Evolutionary conservation across 2,888 invertebrate species (phyloP).

Genomic region (Dilophus febrilis): DNA sequence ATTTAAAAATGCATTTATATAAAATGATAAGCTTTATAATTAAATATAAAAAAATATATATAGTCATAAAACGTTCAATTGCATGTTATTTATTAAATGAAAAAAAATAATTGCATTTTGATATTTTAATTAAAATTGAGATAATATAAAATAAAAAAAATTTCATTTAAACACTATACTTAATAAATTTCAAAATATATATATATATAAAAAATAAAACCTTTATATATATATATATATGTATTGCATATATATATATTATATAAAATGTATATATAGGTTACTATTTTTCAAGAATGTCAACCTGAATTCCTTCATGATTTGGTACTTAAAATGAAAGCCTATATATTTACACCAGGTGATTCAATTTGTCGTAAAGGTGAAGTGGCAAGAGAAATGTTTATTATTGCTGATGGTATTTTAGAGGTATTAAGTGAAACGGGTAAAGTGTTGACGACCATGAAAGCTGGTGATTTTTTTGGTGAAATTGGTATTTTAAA

Average conservation of each 20-base stretch:
- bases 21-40: no score
- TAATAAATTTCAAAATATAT: no score
- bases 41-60: no score
- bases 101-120: no score
- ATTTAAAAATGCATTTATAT: no score
- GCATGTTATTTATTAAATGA: no score
- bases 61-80: no score
- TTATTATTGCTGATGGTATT: conserved; percentile 94
- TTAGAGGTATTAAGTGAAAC: conserved; percentile 89
- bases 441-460: conserved; percentile 80
- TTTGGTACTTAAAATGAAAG: conserved; percentile 93
- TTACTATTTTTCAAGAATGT: conserved; percentile 92
- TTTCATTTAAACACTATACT: no score
- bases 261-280: conserved; percentile 35
- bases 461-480: conserved; percentile 96
- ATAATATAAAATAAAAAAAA: no score
- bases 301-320: conserved; percentile 95
- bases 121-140: no score
- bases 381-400: conserved; percentile 92
- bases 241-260: neutral
- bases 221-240: no score
- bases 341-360: conserved; percentile 94
- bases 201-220: no score
- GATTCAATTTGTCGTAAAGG: conserved; percentile 92
- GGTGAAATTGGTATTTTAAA: conserved; percentile 95